A percentile compares a stretch with the other conserved stretches of the same genome.
These are phyloP conservation scores for Nematolebias whitei DNA, from an alignment of 2,113 vertebrate species.

Conservation along the genomic window DNA sequence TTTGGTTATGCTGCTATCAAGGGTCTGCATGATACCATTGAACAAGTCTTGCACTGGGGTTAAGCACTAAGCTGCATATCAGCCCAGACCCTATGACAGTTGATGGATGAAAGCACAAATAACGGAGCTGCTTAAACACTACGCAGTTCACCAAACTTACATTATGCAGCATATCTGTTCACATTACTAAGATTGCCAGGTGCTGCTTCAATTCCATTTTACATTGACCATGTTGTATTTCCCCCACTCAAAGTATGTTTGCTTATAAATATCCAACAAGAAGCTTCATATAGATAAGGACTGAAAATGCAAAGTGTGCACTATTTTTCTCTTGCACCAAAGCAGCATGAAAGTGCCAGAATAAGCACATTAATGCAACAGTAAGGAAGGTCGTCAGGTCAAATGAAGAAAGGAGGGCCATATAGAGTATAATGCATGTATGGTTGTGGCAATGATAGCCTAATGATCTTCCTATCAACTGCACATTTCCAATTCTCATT, in stretches of 20 bases:
- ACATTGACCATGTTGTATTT: no score
- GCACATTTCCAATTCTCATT: constrained; percentile 41
- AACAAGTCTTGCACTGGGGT: no score
- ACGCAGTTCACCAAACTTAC: no score
- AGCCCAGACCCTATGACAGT: no score
- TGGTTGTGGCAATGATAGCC: constrained; percentile 26
- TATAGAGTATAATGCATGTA: constrained; percentile 7
- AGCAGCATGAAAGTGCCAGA: constrained; percentile 2
- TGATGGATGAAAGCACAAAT: no score
- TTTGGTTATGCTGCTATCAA: no score
- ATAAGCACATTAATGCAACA: not conserved
- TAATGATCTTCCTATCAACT: constrained; percentile 61
- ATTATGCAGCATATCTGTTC: no score
- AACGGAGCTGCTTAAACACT: no score
- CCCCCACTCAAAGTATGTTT: not conserved
- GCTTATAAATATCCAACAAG: not conserved
- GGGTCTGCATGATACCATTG: no score
- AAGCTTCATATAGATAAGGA: not conserved
- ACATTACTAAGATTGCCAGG: no score
- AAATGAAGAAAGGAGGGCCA: not conserved
- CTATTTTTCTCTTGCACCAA: not conserved
- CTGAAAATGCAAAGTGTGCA: not conserved
- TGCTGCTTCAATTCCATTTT: no score
- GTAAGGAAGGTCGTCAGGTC: constrained; percentile 14
- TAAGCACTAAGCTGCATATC: no score